phyloP scores from a whole-genome alignment of 2,797 vertebrate genomes.

The Acanthurus lineatus region DNA sequence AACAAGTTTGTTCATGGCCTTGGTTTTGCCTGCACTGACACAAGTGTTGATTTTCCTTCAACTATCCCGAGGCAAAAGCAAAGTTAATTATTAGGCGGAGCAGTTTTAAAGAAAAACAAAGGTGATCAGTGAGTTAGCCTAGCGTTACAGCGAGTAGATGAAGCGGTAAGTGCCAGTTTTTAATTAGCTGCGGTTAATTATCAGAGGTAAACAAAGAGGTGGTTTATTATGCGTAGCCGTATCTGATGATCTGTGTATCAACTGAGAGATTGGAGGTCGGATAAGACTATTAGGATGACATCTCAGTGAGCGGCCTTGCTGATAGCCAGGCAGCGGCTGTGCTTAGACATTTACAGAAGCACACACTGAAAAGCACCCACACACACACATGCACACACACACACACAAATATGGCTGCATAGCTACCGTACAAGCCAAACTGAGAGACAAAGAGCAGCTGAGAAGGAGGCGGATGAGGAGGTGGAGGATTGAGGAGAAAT shows the following conservation, averaged over 20 bases:
- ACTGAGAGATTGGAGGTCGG: constrained; percentile 32
- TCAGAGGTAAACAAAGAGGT: constrained; percentile 59
- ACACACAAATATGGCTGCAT: constrained; percentile 21
- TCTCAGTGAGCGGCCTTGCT: constrained; percentile 27
- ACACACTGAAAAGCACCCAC: constrained; percentile 31
- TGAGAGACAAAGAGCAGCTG: constrained; percentile 79
- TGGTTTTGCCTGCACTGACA: constrained; percentile 39
- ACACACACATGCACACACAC: constrained; percentile 31
- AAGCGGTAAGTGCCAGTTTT: constrained; percentile 51
- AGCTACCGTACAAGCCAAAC: constrained; percentile 59
- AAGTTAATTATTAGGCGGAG: constrained; percentile 68
- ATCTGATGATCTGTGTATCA: constrained; percentile 34
- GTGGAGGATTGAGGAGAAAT: constrained; percentile 72
- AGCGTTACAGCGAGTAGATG: constrained; percentile 32
- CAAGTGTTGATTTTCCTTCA: constrained; percentile 35
- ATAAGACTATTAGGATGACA: constrained; percentile 26
- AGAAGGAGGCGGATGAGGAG: constrained; percentile 78
- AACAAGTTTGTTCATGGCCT: constrained; percentile 44
- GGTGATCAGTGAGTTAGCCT: constrained; percentile 56
- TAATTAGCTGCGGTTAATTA: constrained; percentile 71
- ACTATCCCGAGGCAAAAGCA: constrained; percentile 56
- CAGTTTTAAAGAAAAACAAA: constrained; percentile 65
- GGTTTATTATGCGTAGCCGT: constrained; percentile 52
- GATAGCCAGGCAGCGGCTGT: constrained; percentile 6
- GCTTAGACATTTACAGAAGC: constrained; percentile 54